A percentile compares a stretch with the other conserved stretches of the same genome.
These are phyloP conservation scores for Notoglanidium macrostoma DNA, from an alignment of 2,797 vertebrate genomes.

Conservation along the genomic window DNA sequence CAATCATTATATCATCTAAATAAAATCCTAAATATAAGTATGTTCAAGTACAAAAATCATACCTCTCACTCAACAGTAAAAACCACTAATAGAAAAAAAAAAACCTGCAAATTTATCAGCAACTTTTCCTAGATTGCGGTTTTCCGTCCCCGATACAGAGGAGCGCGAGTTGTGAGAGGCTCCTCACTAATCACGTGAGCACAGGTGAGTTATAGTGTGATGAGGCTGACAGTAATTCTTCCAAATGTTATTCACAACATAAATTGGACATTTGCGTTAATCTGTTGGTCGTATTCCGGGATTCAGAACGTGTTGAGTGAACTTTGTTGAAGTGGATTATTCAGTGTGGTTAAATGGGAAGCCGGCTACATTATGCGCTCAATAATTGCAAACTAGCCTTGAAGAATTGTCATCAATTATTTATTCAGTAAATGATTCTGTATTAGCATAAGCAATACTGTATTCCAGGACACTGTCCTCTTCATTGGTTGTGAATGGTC, in stretches of 20 bases:
- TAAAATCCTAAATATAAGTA: neutral
- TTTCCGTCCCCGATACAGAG: neutral
- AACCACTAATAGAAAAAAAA: neutral
- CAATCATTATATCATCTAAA: neutral
- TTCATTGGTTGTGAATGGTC: neutral
- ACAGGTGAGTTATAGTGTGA: slow-evolving; percentile 3
- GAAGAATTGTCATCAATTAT: too few relatives aligned
- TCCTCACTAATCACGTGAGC: neutral
- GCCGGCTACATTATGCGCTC: neutral
- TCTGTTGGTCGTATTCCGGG: neutral
- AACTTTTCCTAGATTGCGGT: neutral
- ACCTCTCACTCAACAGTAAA: neutral
- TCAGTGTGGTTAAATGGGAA: neutral
- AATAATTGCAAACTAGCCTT: neutral
- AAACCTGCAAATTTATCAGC: neutral
- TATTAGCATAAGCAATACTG: neutral
- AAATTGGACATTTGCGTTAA: too few relatives aligned
- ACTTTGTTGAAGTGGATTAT: neutral
- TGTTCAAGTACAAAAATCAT: too few relatives aligned
- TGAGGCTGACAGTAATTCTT: neutral
- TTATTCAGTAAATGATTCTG: neutral
- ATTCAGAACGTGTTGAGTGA: neutral
- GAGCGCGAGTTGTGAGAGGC: neutral
- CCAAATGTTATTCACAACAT: neutral
- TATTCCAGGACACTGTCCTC: neutral